phyloP scores from a whole-genome alignment of 2,113 vertebrate species.

The Sula dactylatra region DNA sequence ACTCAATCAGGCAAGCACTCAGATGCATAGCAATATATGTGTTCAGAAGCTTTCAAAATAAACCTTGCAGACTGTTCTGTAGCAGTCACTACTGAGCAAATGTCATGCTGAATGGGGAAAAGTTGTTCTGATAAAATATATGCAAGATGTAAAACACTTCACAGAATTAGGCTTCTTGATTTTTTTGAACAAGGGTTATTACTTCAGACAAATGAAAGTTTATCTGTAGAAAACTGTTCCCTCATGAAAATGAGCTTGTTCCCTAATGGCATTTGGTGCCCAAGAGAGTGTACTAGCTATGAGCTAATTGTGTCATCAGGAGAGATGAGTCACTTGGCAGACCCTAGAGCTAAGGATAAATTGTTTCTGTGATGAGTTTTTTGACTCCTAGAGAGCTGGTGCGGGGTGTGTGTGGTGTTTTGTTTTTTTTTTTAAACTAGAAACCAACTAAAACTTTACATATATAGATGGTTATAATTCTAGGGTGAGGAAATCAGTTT shows the following conservation, averaged over 20 bases:
- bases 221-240: neutral
- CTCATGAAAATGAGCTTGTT: neutral
- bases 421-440: neutral
- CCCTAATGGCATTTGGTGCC: neutral
- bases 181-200: neutral
- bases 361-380: neutral
- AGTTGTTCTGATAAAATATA: neutral
- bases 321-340: constrained; percentile 19
- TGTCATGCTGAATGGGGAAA: neutral
- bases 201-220: neutral
- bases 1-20: neutral
- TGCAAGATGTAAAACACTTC: neutral
- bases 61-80: neutral
- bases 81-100: neutral
- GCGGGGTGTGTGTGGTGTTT: too few relatives aligned
- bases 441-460: neutral
- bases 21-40: neutral
- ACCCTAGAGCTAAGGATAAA: neutral
- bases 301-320: neutral
- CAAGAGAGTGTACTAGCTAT: neutral
- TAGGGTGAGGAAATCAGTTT: neutral
- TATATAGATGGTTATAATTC: neutral
- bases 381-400: neutral
- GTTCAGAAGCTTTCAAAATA: neutral
- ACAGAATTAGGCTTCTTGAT: neutral